Base-by-base conservation (phyloP, 2,113 vertebrate genomes). In the Thalassoma bifasciatum region DNA sequence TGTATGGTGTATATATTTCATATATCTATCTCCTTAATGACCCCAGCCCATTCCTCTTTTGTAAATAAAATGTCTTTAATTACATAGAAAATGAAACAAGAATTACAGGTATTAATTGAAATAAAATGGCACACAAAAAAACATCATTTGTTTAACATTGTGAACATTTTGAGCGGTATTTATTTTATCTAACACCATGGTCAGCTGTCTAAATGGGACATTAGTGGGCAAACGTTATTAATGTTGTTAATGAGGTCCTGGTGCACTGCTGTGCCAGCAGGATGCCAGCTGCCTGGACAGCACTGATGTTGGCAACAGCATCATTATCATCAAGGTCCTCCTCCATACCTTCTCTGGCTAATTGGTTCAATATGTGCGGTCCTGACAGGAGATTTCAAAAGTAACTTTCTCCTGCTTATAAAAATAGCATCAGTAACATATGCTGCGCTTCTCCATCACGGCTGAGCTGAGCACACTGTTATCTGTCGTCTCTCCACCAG, bases 311-410 rank as follows among this genome's bases (percentile, higher is more conserved):
- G 83, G 79, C 82, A 79, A 50, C 75, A 53, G 75, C 78, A 79
- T 86, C 70, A 66, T 90, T 86, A 88, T 78, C 76, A 84, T 84
- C 77, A 77, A 67, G 84, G 71, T 72, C 75, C 82, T 76, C 51
- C 37, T 38, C 42, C 46, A 49, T 49, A 72, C 75, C 66, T 74
- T 74, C 66, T 70, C 57, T 42, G 58, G 71, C 66, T 86, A 84
- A 84, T 81, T 84, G 81, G 76, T 77, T 70, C 75, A 75, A 42
- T 63, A 65, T 58, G 66, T 64, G 64, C 36, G 53, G 64, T 14
- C 59, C 69, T 75, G 72, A 75, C 72, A 70, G 13, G 61, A 26
- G 52, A 38, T 66, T 63, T 76, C 57, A 14, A 80, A 79, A 81
- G 47, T 26, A 79, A 71, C 84, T 72, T 72, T 84, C 46, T 62